These are phyloP conservation scores for Pseudopleuronectes americanus DNA, from an alignment of 2,797 vertebrate genomes.

Conservation along the genomic window DNA sequence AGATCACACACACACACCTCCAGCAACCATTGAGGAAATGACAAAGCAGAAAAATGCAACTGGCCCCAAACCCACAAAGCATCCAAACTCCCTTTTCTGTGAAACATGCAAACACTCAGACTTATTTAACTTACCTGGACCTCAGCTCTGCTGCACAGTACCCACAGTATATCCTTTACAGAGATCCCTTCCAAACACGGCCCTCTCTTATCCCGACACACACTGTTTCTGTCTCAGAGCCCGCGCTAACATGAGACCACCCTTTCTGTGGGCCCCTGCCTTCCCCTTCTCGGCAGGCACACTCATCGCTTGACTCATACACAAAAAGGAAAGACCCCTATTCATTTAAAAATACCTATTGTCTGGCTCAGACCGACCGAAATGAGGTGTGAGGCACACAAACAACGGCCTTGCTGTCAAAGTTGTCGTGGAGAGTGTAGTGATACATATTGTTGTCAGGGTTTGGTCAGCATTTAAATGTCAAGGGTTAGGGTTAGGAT, in stretches of 20 bases:
- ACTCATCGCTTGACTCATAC: constrained; percentile 79
- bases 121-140: constrained; percentile 49
- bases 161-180: constrained; percentile 56
- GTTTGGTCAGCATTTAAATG: constrained; percentile 34
- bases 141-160: constrained; percentile 50
- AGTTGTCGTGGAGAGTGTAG: constrained; percentile 6
- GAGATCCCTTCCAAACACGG: constrained; percentile 35
- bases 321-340: constrained; percentile 61
- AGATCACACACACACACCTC: constrained; percentile 31
- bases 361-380: constrained; percentile 62
- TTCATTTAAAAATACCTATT: constrained; percentile 75
- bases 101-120: constrained; percentile 25
- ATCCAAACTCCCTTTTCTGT: constrained; percentile 17
- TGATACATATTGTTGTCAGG: constrained; percentile 11
- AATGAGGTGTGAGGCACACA: constrained; percentile 45
- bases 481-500: constrained; percentile 33
- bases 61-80: constrained; percentile 26
- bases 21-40: neutral
- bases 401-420: constrained; percentile 58
- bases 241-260: constrained; percentile 66
- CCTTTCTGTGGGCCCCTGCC: constrained; percentile 75
- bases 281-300: constrained; percentile 75
- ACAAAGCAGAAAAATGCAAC: constrained; percentile 3
- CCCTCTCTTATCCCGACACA: constrained; percentile 57
- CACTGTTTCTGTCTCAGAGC: constrained; percentile 55